Base-by-base conservation (phyloP, 2,113 vertebrate species). In the Haplotaxodon microlepis region DNA sequence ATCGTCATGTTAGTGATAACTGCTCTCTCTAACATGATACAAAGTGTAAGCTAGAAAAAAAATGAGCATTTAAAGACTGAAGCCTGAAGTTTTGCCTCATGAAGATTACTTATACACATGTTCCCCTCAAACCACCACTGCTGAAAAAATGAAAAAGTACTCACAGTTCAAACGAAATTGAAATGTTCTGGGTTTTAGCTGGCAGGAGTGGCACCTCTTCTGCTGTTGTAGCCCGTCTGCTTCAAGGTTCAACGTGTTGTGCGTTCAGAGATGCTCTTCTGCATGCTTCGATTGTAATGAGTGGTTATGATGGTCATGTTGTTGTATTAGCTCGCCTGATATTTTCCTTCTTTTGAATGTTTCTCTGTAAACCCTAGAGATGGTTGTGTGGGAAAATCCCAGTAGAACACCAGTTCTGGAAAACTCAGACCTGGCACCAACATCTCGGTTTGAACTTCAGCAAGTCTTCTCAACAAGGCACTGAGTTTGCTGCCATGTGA, bases 361-460 rank as follows among this genome's bases (percentile, higher is more conserved):
- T 40, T 45, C 21, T 17, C 21, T 73, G 21, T 47, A 73, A 73
- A 47, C 1, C 13, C 38, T 27, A 45, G 21, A 73, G 9, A 47
- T 73, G 40, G 8, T 29, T 45, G 40, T 0, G 2, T 73, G 40
- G 38, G 40, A 47, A 73, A 73, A 45, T 73, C 69, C 40, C 69
- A 27, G 38, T 16, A 73, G 8, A 73, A 45, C 38, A 73, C 21
- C 40, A 73, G 69, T 73, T 73, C 38, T 73, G 38, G 21, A 71
- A 42, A 0, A 9, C 38, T 45, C 8, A 0, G 38, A 45, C 4
- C 38, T 27, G 3, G 0, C 38, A 42, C 38, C 66, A 71, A 71
- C 63, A 42, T 14, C 66, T 42, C n/a, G 1, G 66, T 71, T 45
- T 71, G 13, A 42, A 71, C n/a, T 42, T 71, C 38, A 71, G 38